Evolutionary conservation across 2,888 invertebrate genomes (phyloP), one percentile per base, ranked within the genome.

Genomic region (Scaptomyza reducta): DNA sequence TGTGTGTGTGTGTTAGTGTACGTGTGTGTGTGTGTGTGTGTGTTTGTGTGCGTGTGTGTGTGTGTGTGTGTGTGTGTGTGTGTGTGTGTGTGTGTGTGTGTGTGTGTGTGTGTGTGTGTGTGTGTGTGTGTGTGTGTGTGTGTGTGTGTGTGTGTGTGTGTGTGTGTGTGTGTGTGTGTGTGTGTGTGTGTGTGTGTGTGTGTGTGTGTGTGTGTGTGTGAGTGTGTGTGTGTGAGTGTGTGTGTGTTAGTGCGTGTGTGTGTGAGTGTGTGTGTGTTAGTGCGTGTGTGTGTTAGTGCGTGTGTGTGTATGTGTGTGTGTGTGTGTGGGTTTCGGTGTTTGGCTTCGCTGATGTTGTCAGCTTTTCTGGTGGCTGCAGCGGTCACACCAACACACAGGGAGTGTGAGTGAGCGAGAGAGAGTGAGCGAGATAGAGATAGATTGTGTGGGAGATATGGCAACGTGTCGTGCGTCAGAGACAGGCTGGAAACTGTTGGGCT

Each of bases 271-370:
- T 46, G 40, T 38, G 18, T 14, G 45, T 53, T n/a, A n/a, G n/a
- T n/a, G n/a, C n/a, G n/a, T n/a, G n/a, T n/a, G n/a, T n/a, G n/a
- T n/a, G n/a, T n/a, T n/a, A 22, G 64, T 46, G 64, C 6, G 46
- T 7, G 56, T 18, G 58, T 47, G 35, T 38, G 27, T 14, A 42
- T 53, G 47, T 42, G 31, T 14, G 14, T 42, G 38, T 27, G 44
- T 16, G 56, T 59, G 69, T 63, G 50, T 49, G 71, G 57, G 61
- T 49, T 62, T 77, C 38, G 64, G 61, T 69, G 63, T 65, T 77
- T 77, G 75, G 72, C 79, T 63, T 64, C 62, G 61, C 67, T 82
- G 77, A 82, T 73, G 86, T 70, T 79, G 82, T 85, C 86, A 82
- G 86, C 70, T 82, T 68, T 79, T 79, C 79, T 33, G 73, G 77